phyloP scores from a whole-genome alignment of 2,888 invertebrate species.

The Apantesis nais region DNA sequence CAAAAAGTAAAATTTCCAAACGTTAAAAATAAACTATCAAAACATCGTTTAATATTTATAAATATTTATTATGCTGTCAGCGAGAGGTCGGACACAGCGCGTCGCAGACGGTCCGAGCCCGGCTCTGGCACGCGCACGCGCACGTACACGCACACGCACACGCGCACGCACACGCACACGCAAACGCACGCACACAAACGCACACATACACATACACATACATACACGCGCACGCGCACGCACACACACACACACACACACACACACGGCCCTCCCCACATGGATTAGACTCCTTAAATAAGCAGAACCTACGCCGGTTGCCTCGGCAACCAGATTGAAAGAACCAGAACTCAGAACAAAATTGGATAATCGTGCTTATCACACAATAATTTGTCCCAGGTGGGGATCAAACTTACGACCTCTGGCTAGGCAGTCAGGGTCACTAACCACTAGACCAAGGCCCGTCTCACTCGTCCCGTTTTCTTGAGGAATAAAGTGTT shows the following conservation, averaged over 20 bases:
- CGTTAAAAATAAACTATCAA: conserved; percentile 56
- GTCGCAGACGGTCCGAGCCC: background rate
- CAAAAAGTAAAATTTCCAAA: conserved; percentile 59
- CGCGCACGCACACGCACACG: conserved; percentile 24
- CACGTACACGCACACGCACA: conserved; percentile 12
- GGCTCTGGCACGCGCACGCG: background rate
- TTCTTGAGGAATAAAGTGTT: no score
- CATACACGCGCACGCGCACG: conserved; percentile 13
- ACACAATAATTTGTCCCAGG: no score
- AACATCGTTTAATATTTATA: conserved; percentile 37
- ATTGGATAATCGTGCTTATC: no score
- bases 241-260: conserved; percentile 24
- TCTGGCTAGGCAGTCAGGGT: no score
- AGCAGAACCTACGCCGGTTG: no score
- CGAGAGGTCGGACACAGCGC: conserved; percentile 47
- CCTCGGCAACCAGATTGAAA: no score
- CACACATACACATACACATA: background rate
- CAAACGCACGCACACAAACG: conserved; percentile 11
- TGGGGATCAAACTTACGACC: no score
- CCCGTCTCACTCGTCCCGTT: no score
- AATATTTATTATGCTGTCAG: conserved; percentile 36
- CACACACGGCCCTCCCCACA: conserved; percentile 43
- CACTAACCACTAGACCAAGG: no score
- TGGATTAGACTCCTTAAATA: no score
- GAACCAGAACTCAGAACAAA: no score